These are phyloP conservation scores for Pyrrhia umbra DNA, from an alignment of 2,888 invertebrate species.

Conservation along the genomic window DNA sequence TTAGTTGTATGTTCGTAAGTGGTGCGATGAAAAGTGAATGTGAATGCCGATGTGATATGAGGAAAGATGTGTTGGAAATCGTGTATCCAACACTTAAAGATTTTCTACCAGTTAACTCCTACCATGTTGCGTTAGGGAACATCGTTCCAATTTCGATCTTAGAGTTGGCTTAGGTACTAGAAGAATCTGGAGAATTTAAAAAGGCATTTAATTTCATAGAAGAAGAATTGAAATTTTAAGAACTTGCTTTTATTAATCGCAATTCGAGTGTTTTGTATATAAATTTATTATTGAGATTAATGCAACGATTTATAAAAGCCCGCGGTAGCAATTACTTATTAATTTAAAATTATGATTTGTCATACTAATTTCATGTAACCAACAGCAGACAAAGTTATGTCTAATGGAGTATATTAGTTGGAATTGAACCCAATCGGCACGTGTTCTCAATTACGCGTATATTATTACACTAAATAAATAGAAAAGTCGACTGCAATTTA, in stretches of 20 bases:
- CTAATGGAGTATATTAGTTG: slow-evolving; percentile 38
- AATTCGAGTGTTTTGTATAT: slow-evolving; percentile 41
- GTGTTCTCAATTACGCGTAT: slow-evolving; percentile 43
- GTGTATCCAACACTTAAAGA: too few relatives aligned
- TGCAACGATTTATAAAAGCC: slow-evolving; percentile 45
- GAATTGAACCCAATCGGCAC: slow-evolving; percentile 45
- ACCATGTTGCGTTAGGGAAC: too few relatives aligned
- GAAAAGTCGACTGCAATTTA: slow-evolving; percentile 38
- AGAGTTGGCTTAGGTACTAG: too few relatives aligned
- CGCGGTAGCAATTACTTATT: slow-evolving; percentile 56
- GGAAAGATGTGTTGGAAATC: too few relatives aligned
- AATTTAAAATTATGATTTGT: slow-evolving; percentile 60
- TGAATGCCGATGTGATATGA: too few relatives aligned
- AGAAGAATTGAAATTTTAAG: slow-evolving; percentile 11
- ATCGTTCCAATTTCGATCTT: too few relatives aligned
- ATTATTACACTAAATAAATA: slow-evolving; percentile 35
- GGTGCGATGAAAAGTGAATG: not conserved
- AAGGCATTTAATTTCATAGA: too few relatives aligned
- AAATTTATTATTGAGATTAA: slow-evolving; percentile 47
- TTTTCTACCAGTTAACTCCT: too few relatives aligned
- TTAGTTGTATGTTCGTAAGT: slow-evolving; percentile 24
- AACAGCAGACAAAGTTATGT: slow-evolving; percentile 34
- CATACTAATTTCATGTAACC: slow-evolving; percentile 50
- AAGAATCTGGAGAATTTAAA: too few relatives aligned
- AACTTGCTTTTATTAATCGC: slow-evolving; percentile 24